phyloP scores from a whole-genome alignment of 1,140 invertebrate species.

The Asbolus verrucosus region DNA sequence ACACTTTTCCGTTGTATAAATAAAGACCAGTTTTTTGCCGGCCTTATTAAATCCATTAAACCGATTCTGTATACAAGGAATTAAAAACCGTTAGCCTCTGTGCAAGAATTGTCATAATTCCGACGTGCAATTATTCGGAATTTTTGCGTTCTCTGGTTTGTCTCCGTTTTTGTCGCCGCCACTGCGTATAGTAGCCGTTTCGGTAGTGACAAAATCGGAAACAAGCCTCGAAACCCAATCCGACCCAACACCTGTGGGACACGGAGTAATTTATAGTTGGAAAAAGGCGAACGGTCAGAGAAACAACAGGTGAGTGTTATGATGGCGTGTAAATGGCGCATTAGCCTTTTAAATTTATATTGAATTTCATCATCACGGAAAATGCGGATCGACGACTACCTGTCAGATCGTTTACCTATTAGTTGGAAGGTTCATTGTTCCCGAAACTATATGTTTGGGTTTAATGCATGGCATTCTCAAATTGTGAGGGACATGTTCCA shows the following conservation, averaged over 20 bases:
- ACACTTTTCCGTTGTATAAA: slow-evolving; percentile 8
- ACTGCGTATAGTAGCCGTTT: slow-evolving; percentile 21
- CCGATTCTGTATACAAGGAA: background rate
- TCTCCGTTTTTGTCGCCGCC: too few relatives aligned
- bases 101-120: too few relatives aligned
- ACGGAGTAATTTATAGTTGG: slow-evolving; percentile 9
- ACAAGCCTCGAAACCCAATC: slow-evolving; percentile 20
- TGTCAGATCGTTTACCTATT: slow-evolving; percentile 43
- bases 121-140: too few relatives aligned
- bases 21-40: background rate
- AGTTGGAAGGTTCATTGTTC: slow-evolving; percentile 45
- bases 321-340: slow-evolving; percentile 42
- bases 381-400: slow-evolving; percentile 48
- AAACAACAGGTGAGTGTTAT: slow-evolving; percentile 43
- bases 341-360: slow-evolving; percentile 48
- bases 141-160: too few relatives aligned
- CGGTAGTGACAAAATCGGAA: slow-evolving; percentile 28
- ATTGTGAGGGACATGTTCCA: slow-evolving; percentile 24
- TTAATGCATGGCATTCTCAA: slow-evolving; percentile 16
- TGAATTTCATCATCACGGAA: slow-evolving; percentile 48
- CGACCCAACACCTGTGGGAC: slow-evolving; percentile 15
- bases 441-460: slow-evolving; percentile 36
- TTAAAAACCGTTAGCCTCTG: background rate
- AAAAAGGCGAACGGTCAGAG: slow-evolving; percentile 30
- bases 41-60: slow-evolving; percentile 2